Evolutionary conservation across 2,888 invertebrate genomes (phyloP).

Genomic region (Ochropleura leucogaster): DNA sequence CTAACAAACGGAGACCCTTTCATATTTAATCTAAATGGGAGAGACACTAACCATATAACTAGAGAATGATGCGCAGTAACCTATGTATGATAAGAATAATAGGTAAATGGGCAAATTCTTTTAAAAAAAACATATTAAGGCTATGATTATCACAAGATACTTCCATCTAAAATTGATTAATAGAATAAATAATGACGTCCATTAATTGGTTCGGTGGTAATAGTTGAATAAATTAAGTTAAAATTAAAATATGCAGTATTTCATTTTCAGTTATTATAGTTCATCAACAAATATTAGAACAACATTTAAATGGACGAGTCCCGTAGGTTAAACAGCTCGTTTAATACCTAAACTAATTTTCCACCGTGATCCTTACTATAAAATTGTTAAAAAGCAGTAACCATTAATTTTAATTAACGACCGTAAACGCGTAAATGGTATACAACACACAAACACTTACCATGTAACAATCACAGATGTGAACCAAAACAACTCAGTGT

Average conservation of each 20-base stretch:
- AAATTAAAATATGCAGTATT: not conserved
- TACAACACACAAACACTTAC: slow-evolving; percentile 72
- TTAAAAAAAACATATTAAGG: not conserved
- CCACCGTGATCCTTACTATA: slow-evolving; percentile 16
- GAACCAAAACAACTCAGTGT: slow-evolving; percentile 67
- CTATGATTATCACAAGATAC: not conserved
- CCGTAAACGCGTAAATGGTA: slow-evolving; percentile 37
- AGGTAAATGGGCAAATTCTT: not conserved
- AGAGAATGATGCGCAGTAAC: not conserved
- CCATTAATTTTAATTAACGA: slow-evolving; percentile 46
- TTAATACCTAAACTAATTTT: slow-evolving; percentile 11
- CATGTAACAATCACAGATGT: slow-evolving; percentile 78
- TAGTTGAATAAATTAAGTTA: not conserved
- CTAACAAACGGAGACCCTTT: slow-evolving; percentile 38
- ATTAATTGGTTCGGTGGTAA: not conserved
- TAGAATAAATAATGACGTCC: not conserved
- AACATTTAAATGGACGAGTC: not conserved
- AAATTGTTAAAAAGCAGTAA: slow-evolving; percentile 40
- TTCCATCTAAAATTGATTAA: not conserved
- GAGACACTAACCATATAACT: slow-evolving; percentile 15
- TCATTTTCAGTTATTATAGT: not conserved
- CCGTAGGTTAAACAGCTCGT: not conserved
- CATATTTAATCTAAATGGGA: slow-evolving; percentile 42
- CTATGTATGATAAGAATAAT: not conserved
- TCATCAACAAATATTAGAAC: not conserved